Percentiles rank a stretch among this genome's conserved stretches.
Conservation (phyloP, 2,797 vertebrate genomes). For the Mustela erminea region DNA sequence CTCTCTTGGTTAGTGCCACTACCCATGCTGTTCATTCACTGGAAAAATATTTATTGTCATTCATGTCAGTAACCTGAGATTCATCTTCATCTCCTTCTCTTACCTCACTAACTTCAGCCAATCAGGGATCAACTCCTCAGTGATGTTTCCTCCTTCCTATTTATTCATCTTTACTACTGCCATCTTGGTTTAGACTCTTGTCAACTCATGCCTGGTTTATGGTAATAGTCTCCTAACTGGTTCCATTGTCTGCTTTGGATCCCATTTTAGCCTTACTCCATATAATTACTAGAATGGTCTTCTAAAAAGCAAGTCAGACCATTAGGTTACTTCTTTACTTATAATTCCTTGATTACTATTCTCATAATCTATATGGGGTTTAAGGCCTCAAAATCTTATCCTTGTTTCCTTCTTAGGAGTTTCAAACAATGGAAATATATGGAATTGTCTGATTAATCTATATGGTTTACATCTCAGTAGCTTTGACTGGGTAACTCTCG, state of each 20-base stretch:
- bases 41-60: slow-evolving; percentile 22
- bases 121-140: neutral
- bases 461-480: neutral
- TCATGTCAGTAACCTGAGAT: neutral
- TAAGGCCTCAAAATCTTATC: neutral
- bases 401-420: neutral
- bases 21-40: neutral
- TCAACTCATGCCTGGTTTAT: neutral
- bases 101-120: neutral
- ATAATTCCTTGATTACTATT: slow-evolving; percentile 39
- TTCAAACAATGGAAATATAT: neutral
- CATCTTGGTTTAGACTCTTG: neutral
- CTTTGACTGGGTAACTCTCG: neutral
- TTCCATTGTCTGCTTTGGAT: neutral
- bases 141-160: neutral
- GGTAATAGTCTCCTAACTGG: neutral
- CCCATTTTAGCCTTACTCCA: neutral
- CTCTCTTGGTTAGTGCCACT: neutral
- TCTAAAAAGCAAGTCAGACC: neutral
- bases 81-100: neutral
- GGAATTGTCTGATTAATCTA: neutral
- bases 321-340: neutral
- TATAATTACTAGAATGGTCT: neutral
- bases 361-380: neutral
- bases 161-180: neutral